Evolutionary conservation across 2,797 vertebrate genomes (phyloP).

Genomic region (Hydrolagus colliei): DNA sequence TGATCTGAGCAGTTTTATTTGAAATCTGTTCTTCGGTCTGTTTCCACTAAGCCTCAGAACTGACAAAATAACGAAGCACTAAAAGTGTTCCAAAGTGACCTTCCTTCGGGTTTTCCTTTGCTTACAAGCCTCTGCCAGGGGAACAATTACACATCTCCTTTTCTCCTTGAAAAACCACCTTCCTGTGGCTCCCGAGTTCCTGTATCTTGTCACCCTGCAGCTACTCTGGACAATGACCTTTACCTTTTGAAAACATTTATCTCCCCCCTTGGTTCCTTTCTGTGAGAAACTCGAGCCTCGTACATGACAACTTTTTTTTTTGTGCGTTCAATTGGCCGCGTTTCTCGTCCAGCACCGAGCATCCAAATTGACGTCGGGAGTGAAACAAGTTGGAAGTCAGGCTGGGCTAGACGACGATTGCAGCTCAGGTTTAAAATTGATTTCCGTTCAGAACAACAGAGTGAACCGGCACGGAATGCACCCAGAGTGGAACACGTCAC

Average conservation of each 20-base stretch:
- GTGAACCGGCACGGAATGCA: not conserved
- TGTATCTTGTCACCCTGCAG: not conserved
- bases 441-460: not conserved
- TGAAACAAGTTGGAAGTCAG: too few species aligned
- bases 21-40: not conserved
- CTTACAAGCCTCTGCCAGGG: not conserved
- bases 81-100: not conserved
- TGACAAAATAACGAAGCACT: not conserved
- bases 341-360: too few species aligned
- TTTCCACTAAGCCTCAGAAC: not conserved
- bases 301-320: too few species aligned
- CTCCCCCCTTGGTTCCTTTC: not conserved
- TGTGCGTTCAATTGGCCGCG: too few species aligned
- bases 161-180: conserved; percentile 22
- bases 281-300: not conserved
- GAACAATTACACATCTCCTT: conserved; percentile 16
- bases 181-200: not conserved
- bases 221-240: not conserved
- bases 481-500: not conserved
- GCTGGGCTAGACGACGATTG: too few species aligned
- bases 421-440: too few species aligned
- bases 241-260: not conserved
- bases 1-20: not conserved
- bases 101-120: conserved; percentile 2
- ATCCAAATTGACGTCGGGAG: too few species aligned